phyloP scores from a whole-genome alignment of 2,797 vertebrate species.

The Amphiprion clarkii region DNA sequence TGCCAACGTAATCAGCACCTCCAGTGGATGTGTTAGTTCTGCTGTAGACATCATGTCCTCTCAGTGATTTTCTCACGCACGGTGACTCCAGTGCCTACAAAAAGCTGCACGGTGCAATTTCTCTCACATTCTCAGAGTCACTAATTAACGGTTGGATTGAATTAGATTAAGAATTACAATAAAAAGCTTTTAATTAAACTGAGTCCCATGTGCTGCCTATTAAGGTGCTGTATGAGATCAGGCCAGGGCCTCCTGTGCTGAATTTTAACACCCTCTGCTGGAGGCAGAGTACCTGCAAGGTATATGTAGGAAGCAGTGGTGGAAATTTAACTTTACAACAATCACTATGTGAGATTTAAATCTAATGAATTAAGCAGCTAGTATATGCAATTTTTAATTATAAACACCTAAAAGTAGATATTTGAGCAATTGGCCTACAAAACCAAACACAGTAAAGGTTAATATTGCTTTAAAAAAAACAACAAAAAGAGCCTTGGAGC shows the following conservation, averaged over 20 bases:
- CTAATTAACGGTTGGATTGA: constrained; percentile 83
- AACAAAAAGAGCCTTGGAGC: neutral
- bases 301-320: constrained; percentile 28
- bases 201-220: constrained; percentile 73
- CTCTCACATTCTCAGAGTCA: constrained; percentile 77
- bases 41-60: constrained; percentile 76
- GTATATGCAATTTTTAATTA: neutral
- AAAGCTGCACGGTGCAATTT: constrained; percentile 79
- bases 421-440: neutral
- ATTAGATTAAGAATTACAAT: constrained; percentile 83
- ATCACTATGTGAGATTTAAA: neutral
- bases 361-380: neutral
- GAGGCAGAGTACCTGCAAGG: constrained; percentile 63
- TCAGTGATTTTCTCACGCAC: constrained; percentile 75
- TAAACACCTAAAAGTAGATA: neutral
- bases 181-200: constrained; percentile 84
- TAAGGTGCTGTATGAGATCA: constrained; percentile 68
- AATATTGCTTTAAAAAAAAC: constrained; percentile 3
- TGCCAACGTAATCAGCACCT: constrained; percentile 71
- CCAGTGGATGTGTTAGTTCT: constrained; percentile 71
- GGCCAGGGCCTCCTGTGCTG: constrained; percentile 52
- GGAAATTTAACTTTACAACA: constrained; percentile 12
- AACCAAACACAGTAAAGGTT: neutral
- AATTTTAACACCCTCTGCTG: constrained; percentile 81
- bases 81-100: constrained; percentile 71